Conservation (phyloP, 2,888 invertebrate genomes). For the Melinaea menophilus region DNA sequence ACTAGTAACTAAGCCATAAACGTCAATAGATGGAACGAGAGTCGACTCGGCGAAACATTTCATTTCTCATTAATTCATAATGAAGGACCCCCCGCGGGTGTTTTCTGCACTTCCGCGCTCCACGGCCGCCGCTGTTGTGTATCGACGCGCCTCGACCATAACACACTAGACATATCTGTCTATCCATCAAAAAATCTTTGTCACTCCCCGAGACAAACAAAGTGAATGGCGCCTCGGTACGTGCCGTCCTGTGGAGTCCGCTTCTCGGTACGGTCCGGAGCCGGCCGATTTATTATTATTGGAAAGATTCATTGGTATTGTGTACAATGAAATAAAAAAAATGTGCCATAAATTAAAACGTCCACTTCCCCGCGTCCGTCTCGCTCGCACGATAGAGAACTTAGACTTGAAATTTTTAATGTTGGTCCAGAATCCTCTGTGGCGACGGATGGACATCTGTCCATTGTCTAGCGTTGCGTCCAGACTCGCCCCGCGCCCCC, state of each 20-base stretch:
- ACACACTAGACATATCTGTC: constrained; percentile 48
- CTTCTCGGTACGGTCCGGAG: constrained; percentile 64
- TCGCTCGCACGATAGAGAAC: constrained; percentile 56
- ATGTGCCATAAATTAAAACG: constrained; percentile 74
- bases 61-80: constrained; percentile 65
- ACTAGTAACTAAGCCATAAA: neutral
- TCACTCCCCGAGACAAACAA: constrained; percentile 61
- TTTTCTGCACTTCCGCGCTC: constrained; percentile 33
- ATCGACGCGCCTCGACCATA: constrained; percentile 56
- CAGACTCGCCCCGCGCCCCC: constrained; percentile 67
- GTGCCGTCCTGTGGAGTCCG: constrained; percentile 74
- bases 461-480: constrained; percentile 64
- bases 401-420: constrained; percentile 67
- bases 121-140: constrained; percentile 48
- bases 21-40: constrained; percentile 11
- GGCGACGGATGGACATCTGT: constrained; percentile 58
- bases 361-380: constrained; percentile 54
- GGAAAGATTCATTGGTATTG: constrained; percentile 71
- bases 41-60: constrained; percentile 59
- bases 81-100: constrained; percentile 55
- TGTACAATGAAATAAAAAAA: constrained; percentile 62
- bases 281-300: constrained; percentile 73
- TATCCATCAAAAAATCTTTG: constrained; percentile 58
- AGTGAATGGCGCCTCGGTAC: constrained; percentile 49
- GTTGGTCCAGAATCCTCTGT: constrained; percentile 62